These are phyloP conservation scores for Sphaerophoria rueppellii DNA, from an alignment of 2,888 invertebrate genomes.

Conservation along the genomic window DNA sequence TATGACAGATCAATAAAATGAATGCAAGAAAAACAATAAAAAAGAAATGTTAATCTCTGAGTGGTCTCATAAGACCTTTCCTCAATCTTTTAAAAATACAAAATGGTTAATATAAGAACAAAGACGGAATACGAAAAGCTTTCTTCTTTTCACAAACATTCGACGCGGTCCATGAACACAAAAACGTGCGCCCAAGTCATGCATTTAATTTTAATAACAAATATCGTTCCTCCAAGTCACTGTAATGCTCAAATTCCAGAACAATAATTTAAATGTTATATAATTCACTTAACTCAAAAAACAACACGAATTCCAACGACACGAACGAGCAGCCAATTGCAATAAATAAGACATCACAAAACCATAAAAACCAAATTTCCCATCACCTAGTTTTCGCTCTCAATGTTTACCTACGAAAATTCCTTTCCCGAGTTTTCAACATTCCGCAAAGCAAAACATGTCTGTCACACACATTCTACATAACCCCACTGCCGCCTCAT, in stretches of 20 bases:
- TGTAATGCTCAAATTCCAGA: not conserved
- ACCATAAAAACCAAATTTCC: not conserved
- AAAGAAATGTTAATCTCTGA: slow-evolving; percentile 11
- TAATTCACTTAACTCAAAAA: not conserved
- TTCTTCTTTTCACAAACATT: too few relatives aligned
- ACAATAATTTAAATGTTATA: not conserved
- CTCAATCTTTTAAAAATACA: not conserved
- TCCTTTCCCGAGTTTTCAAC: not conserved
- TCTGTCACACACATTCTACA: slow-evolving; percentile 2
- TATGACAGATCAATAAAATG: slow-evolving; percentile 57
- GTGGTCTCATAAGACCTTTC: not conserved
- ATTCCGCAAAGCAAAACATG: not conserved
- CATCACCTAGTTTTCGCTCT: not conserved
- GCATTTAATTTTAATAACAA: too few relatives aligned
- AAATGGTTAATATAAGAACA: not conserved
- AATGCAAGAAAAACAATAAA: not conserved
- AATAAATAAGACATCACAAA: not conserved
- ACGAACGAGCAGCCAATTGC: not conserved
- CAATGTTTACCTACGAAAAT: not conserved
- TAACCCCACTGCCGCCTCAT: slow-evolving; percentile 7
- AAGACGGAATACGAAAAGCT: not conserved
- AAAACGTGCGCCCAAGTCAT: too few relatives aligned
- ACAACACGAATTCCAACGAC: not conserved
- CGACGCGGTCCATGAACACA: too few relatives aligned
- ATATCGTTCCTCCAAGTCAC: too few relatives aligned